Evolutionary conservation across 1,140 invertebrate genomes (phyloP).

Genomic region (Drosophila prosaltans): DNA sequence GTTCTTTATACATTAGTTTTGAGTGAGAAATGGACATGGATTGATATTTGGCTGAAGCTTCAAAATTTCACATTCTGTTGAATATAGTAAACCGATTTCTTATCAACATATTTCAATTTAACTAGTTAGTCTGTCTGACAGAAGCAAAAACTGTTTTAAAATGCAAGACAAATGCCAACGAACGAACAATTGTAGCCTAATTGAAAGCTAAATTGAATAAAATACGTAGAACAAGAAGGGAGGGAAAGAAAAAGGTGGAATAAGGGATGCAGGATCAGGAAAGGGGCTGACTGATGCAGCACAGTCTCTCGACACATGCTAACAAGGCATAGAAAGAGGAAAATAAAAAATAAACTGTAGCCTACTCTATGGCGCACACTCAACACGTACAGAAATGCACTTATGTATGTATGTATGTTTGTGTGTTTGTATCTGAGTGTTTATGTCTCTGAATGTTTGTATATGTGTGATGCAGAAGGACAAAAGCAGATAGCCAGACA

Average conservation of each 20-base stretch:
- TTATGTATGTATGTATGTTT: conserved; percentile 4
- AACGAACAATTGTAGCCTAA: conserved; percentile 80
- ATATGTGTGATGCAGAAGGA: conserved; percentile 33
- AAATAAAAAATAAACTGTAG: conserved; percentile 65
- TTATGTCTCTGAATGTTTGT: conserved; percentile 39
- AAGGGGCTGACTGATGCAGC: not conserved
- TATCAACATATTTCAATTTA: conserved; percentile 46
- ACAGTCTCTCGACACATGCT: conserved; percentile 57
- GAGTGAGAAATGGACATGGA: conserved; percentile 48
- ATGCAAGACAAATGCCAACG: conserved; percentile 66
- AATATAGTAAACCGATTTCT: conserved; percentile 40
- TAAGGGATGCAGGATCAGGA: not conserved
- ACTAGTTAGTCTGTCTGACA: conserved; percentile 19
- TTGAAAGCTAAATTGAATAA: conserved; percentile 82
- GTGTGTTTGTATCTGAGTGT: conserved; percentile 35
- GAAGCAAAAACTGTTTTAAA: conserved; percentile 57
- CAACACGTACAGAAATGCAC: conserved; percentile 66
- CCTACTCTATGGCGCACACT: conserved; percentile 69
- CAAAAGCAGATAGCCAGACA: conserved; percentile 36
- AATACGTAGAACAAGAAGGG: conserved; percentile 40
- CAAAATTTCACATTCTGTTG: conserved; percentile 32
- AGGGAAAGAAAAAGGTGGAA: not conserved
- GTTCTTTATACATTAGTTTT: no score
- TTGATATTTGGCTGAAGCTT: conserved; percentile 34
- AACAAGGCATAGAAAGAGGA: conserved; percentile 60